Evolutionary conservation across 2,113 vertebrate species (phyloP).

Genomic region (Calidris pygmaea): DNA sequence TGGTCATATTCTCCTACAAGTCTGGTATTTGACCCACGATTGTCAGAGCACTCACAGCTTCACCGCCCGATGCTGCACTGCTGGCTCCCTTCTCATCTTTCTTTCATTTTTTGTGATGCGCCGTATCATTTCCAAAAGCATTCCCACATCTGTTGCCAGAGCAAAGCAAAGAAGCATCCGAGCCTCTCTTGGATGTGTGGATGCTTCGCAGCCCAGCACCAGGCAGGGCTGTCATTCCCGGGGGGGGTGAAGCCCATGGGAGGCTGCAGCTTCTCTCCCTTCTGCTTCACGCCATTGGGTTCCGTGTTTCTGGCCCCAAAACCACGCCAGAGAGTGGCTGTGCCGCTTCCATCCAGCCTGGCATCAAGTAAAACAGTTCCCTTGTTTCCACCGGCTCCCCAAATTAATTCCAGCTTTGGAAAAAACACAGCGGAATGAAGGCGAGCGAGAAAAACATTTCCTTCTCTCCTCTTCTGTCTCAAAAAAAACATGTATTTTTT

Average conservation of each 20-base stretch:
- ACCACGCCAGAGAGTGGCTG: rapidly evolving
- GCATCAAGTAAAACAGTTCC: background rate
- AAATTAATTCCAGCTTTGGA: background rate
- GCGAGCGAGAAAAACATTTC: background rate
- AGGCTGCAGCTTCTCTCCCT: background rate
- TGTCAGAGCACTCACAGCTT: background rate
- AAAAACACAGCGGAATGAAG: background rate
- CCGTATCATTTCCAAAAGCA: background rate
- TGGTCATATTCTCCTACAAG: background rate
- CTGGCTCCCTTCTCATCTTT: background rate
- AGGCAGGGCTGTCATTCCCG: rapidly evolving
- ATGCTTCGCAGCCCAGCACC: background rate
- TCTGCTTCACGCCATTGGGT: rapidly evolving
- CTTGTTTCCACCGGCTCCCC: background rate
- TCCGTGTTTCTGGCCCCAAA: background rate
- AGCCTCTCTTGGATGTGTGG: background rate
- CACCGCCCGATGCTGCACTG: background rate
- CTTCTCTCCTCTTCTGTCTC: background rate
- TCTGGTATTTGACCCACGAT: background rate
- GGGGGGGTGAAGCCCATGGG: background rate
- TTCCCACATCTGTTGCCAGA: background rate
- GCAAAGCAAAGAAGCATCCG: background rate
- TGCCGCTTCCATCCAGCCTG: background rate
- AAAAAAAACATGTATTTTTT: background rate
- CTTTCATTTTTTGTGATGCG: background rate